Conservation (phyloP, 2,797 vertebrate species). For the Alectoris magna region DNA sequence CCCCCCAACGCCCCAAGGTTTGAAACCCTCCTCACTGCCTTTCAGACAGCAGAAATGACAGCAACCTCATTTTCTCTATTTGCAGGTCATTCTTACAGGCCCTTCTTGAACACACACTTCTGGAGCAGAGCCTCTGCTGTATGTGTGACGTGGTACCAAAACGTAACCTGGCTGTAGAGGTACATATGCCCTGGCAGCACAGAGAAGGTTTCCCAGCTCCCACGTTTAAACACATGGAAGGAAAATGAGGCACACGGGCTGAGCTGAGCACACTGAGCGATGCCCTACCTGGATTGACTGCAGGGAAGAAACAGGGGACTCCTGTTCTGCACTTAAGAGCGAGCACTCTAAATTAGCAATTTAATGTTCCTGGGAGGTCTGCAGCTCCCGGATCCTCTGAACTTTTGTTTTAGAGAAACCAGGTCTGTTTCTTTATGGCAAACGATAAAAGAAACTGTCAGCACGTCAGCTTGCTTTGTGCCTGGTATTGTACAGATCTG, state of each 20-base stretch:
- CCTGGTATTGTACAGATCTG: not conserved
- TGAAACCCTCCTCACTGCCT: not conserved
- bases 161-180: not conserved
- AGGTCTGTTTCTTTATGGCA: not conserved
- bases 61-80: not conserved
- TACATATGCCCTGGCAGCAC: not conserved
- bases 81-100: not conserved
- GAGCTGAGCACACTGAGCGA: no score
- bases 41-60: not conserved
- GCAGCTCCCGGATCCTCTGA: not conserved
- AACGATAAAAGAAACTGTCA: not conserved
- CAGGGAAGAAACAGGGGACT: not conserved
- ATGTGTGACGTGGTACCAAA: no score
- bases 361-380: not conserved
- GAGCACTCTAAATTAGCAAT: not conserved
- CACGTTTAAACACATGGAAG: not conserved
- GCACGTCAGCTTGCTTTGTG: not conserved
- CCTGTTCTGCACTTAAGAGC: not conserved
- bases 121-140: not conserved
- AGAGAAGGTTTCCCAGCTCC: not conserved
- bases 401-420: not conserved
- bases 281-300: not conserved
- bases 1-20: not conserved
- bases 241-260: not conserved
- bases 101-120: not conserved